A percentile compares a stretch with the other conserved stretches of the same genome.
Evolutionary conservation across 2,797 vertebrate genomes (phyloP).

Genomic region (Coccyzus lansbergi): DNA sequence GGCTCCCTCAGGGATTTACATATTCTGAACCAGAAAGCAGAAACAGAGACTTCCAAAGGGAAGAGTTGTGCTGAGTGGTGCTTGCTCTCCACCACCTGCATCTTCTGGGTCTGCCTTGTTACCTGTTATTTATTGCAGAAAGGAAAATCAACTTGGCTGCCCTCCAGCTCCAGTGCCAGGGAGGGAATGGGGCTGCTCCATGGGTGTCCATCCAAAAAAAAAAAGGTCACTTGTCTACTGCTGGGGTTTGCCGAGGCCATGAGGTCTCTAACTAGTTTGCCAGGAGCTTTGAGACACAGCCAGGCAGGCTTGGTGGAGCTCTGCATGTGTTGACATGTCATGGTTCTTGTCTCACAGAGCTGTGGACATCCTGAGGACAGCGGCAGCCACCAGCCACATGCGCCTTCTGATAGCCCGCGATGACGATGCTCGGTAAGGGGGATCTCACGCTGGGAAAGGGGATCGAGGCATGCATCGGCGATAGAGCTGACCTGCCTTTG

Average conservation of each 20-base stretch:
- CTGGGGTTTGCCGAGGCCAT: not conserved
- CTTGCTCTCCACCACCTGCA: not conserved
- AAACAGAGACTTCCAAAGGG: not conserved
- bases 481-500: not conserved
- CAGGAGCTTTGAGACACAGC: accelerated
- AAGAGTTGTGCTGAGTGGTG: not conserved
- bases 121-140: not conserved
- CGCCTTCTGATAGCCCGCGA: slow-evolving; percentile 89
- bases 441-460: accelerated
- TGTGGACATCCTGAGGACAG: slow-evolving; percentile 87
- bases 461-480: accelerated
- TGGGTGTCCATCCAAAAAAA: not conserved
- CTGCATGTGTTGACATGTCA: accelerated
- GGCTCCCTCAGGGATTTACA: accelerated
- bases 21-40: not conserved
- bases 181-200: not conserved
- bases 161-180: accelerated
- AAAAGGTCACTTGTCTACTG: not conserved
- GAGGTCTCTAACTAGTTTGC: not conserved
- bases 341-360: slow-evolving; percentile 74
- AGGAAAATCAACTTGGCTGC: not conserved
- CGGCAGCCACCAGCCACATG: slow-evolving; percentile 90
- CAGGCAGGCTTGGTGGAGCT: accelerated
- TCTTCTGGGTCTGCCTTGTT: not conserved
- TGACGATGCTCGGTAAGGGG: slow-evolving; percentile 86